Evolutionary conservation across 2,113 vertebrate genomes (phyloP), one percentile per base, ranked within the genome.

Genomic region (Kobus ellipsiprymnus): DNA sequence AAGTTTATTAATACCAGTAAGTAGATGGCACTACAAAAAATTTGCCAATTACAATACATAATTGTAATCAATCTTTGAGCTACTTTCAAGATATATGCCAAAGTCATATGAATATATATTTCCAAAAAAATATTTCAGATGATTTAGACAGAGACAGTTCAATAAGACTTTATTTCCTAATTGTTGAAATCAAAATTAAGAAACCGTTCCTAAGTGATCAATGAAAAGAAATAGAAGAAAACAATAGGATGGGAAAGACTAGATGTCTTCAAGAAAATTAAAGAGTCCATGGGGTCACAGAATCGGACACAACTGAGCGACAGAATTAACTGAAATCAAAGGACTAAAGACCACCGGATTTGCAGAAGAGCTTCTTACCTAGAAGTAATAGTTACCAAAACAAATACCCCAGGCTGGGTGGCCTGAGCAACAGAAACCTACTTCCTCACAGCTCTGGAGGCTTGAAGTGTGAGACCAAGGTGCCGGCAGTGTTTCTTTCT

Each of bases 61-160:
- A 27, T 23, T 57, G 5, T 88, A 30, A 50, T 50, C n/a, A 82
- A 54, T 74, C 29, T 78, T 95, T 83, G 54, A 83, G 62, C n/a
- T 83, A 48, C 40, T 94, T 97, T 95, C 59, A 95, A 90, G 67
- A 67, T n/a, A 44, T 80, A 52, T 62, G 21, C 23, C 46, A 83
- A 91, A 96, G 50, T 80, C 84, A 84, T 50, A 30, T 57, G 82
- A 94, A 67, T 67, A n/a, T 67, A 50, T 83, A 67, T 88, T 36
- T 86, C 82, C 21, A 91, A 91, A 93, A 93, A 85, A 80, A 27
- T 36, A 67, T 80, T 67, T 90, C 48, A 71, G 74, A 10, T 81
- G 36, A 64, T 77, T n/a, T 86, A 17, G 16, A 40, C 19, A 14
- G 11, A 46, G 33, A 48, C 14, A 17, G 82, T 77, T 57, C 46